A percentile compares a stretch with the other conserved stretches of the same genome.
phyloP scores from a whole-genome alignment of 92 coral and sea anemone genomes.

The Plumapathes pennacea region DNA sequence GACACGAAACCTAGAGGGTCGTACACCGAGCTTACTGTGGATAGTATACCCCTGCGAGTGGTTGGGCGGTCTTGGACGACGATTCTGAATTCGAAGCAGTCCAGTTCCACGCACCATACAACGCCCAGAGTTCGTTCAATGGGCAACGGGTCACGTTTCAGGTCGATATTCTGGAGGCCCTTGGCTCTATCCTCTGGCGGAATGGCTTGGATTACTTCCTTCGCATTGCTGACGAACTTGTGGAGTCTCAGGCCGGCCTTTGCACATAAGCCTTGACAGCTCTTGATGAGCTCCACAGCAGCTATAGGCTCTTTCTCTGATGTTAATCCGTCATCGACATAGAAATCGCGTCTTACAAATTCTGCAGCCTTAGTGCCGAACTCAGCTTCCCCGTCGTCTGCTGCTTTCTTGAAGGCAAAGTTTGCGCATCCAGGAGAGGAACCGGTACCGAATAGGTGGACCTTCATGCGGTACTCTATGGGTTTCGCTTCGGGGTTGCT shows the following conservation, averaged over 20 bases:
- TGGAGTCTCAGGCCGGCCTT: conserved; percentile 54
- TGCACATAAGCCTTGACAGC: conserved; percentile 46
- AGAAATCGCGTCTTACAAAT: conserved; percentile 29
- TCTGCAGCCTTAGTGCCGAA: conserved; percentile 34
- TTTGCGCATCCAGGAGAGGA: conserved; percentile 68
- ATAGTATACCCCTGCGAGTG: conserved; percentile 43
- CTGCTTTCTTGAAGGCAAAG: conserved; percentile 51
- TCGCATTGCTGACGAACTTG: conserved; percentile 45
- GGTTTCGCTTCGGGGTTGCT: conserved; percentile 30
- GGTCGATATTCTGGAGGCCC: conserved; percentile 34
- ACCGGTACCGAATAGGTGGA: conserved; percentile 60
- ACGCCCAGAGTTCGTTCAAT: conserved; percentile 46
- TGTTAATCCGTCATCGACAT: conserved; percentile 55
- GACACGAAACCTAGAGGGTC: conserved; percentile 50
- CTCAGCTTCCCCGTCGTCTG: conserved; percentile 46
- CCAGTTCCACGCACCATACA: conserved; percentile 44
- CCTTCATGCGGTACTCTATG: conserved; percentile 63
- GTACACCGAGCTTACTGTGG: conserved; percentile 44
- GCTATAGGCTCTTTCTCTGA: conserved; percentile 18
- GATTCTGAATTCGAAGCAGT: conserved; percentile 48
- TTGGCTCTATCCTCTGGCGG: conserved; percentile 45
- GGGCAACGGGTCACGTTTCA: conserved; percentile 31
- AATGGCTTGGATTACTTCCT: conserved; percentile 30
- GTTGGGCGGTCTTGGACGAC: conserved; percentile 41
- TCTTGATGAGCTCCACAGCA: conserved; percentile 35